Evolutionary conservation across 2,888 invertebrate species (phyloP), one percentile per base, ranked within the genome.

Genomic region (Rhamphomyia laevipes): DNA sequence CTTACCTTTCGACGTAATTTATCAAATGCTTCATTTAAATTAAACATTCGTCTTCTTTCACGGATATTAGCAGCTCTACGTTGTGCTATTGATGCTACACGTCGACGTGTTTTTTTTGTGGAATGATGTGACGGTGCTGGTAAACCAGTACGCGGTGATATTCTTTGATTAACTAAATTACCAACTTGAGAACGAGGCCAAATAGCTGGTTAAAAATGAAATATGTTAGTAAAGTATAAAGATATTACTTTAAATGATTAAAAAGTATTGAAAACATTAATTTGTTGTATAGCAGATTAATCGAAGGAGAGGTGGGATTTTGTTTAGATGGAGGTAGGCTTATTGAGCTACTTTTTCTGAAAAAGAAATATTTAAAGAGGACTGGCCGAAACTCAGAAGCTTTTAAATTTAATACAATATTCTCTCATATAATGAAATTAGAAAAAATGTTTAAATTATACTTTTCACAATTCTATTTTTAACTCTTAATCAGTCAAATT

Each of bases 1-100:
- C 45, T 53, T 58, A 85, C 87, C 77, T 92, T 92, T 61, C 92
- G 77, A 23, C 95, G 75, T 38, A 96, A 73, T 64, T 88, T 88
- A 65, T 95, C 95, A 62, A 96, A 96, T 1, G 94, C 94, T 66
- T 93, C 93, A 67, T 95, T 96, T 54, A 95, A 74, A 70, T 93
- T 94, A 68, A 91, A 93, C 93, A 96, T 95, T 54, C 95, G 77
- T 18, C 93, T 77, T 46, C 95, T 75, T 68, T 96, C 95, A 4
- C 93, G 79, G 55, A 93, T 92, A 70, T 94, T 94, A 23, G 93
- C 93, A 0, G 93, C 93, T 47, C 92, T 77, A 33, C 93, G 75
- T 67, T 93, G 93, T 0, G 91, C 91, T 61, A 92, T 78, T 1
- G 92, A 90, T 0, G 93, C 92, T 4, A 92, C 90, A 23, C 93